Evolutionary conservation across 2,797 vertebrate species (phyloP).

Genomic region (Chelon labrosus): DNA sequence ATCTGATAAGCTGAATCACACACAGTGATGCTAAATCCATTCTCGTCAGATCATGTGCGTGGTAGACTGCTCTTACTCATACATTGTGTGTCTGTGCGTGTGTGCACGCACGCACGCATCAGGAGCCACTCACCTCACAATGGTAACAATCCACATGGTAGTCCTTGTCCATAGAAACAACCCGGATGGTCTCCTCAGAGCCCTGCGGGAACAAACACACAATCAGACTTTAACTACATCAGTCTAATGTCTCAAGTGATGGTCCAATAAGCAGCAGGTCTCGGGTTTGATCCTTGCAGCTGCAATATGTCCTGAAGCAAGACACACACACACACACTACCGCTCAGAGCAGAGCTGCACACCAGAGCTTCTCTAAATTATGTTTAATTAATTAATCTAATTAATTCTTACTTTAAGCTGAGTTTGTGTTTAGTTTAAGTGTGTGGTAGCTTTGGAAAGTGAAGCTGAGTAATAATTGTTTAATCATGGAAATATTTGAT

Average conservation of each 20-base stretch:
- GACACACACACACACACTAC: neutral
- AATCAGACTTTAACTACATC: constrained; percentile 30
- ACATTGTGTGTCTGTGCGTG: constrained; percentile 12
- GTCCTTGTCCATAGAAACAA: constrained; percentile 99
- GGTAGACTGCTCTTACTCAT: constrained; percentile 16
- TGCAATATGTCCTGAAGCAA: neutral
- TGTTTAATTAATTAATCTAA: neutral
- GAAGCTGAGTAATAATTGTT: too few species aligned
- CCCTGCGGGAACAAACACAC: constrained; percentile 83
- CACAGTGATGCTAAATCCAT: constrained; percentile 7
- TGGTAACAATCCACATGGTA: constrained; percentile 99
- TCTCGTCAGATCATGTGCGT: constrained; percentile 22
- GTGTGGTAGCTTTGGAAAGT: neutral
- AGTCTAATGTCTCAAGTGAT: constrained; percentile 7
- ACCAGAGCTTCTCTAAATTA: neutral
- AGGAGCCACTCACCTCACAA: constrained; percentile 90
- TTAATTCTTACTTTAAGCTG: neutral
- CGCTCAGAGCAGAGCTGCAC: too few species aligned
- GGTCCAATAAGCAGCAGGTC: constrained; percentile 23
- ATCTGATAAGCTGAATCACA: constrained; percentile 35
- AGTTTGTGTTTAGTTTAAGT: neutral
- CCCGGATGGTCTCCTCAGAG: constrained; percentile 97
- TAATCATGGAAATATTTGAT: too few species aligned
- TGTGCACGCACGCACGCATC: constrained; percentile 11
- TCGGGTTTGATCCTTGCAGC: constrained; percentile 13